A percentile compares a stretch with the other conserved stretches of the same genome.
Conservation (phyloP, 2,113 vertebrate genomes). For the Austrofundulus limnaeus region DNA sequence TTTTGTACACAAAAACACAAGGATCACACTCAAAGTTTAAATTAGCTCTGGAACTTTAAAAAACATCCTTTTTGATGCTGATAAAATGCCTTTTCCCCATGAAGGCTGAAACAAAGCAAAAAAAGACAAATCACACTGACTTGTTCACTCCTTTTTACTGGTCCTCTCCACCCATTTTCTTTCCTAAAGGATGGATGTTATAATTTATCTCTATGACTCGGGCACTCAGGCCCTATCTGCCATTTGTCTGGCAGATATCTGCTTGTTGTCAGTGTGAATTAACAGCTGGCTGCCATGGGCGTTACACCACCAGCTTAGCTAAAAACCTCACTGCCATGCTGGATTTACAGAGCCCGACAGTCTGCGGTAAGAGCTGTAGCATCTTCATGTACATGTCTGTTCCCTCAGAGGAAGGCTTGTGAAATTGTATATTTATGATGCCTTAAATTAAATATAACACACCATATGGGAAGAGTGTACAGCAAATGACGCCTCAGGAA, state of each 20-base stretch:
- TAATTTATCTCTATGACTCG: constrained; percentile 58
- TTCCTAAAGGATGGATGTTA: constrained; percentile 25
- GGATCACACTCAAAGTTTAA: no score
- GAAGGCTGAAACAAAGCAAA: no score
- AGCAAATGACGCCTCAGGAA: constrained; percentile 62
- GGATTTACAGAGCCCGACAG: constrained; percentile 53
- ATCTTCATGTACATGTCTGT: constrained; percentile 33
- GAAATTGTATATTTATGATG: constrained; percentile 72
- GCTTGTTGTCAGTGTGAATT: constrained; percentile 61
- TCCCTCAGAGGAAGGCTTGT: constrained; percentile 35
- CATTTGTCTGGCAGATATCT: constrained; percentile 55
- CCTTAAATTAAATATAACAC: constrained; percentile 70
- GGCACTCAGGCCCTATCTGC: constrained; percentile 56
- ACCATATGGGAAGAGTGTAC: constrained; percentile 70
- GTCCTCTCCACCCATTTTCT: constrained; percentile 13
- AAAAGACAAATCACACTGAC: no score
- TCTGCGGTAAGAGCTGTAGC: constrained; percentile 35
- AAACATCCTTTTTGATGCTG: no score
- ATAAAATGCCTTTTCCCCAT: no score
- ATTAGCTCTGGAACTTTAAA: no score
- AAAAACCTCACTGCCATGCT: constrained; percentile 48
- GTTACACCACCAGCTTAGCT: constrained; percentile 51
- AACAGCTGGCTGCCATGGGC: constrained; percentile 59
- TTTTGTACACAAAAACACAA: no score
- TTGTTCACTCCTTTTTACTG: background rate